Percentiles rank a stretch among this genome's conserved stretches.
phyloP scores from a whole-genome alignment of 1,140 invertebrate genomes.

The Chelonus insularis region DNA sequence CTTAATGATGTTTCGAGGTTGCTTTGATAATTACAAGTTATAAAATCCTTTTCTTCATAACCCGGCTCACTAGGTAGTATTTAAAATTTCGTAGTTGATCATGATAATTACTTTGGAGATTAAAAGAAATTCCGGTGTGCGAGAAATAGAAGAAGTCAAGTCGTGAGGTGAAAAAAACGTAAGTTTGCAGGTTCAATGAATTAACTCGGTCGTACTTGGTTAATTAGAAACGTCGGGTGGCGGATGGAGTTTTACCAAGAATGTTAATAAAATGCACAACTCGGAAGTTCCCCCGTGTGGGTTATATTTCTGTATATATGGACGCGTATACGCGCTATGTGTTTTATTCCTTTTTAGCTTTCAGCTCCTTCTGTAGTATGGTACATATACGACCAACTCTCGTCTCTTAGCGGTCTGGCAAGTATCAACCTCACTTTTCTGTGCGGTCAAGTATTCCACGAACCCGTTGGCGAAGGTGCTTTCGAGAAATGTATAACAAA shows the following conservation, averaged over 20 bases:
- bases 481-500: slow-evolving; percentile 24
- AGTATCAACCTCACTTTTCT: slow-evolving; percentile 16
- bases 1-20: too few relatives aligned
- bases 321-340: background rate
- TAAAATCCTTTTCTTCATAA: too few relatives aligned
- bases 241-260: slow-evolving; percentile 30
- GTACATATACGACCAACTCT: background rate
- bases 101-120: background rate
- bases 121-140: background rate
- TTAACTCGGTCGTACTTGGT: slow-evolving; percentile 15
- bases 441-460: slow-evolving; percentile 27
- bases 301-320: background rate
- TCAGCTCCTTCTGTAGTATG: background rate
- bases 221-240: slow-evolving; percentile 23
- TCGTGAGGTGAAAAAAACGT: slow-evolving; percentile 8
- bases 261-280: slow-evolving; percentile 33
- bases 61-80: too few relatives aligned
- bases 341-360: background rate
- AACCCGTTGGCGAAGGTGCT: slow-evolving; percentile 13
- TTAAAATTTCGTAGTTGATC: too few relatives aligned
- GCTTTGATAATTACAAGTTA: too few relatives aligned
- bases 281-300: background rate
- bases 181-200: slow-evolving; percentile 17
- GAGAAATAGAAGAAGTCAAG: background rate
- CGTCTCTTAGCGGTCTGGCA: slow-evolving; percentile 12